Conservation (phyloP, 92 coral and sea anemone genomes). For the Scolanthus callimorphus region DNA sequence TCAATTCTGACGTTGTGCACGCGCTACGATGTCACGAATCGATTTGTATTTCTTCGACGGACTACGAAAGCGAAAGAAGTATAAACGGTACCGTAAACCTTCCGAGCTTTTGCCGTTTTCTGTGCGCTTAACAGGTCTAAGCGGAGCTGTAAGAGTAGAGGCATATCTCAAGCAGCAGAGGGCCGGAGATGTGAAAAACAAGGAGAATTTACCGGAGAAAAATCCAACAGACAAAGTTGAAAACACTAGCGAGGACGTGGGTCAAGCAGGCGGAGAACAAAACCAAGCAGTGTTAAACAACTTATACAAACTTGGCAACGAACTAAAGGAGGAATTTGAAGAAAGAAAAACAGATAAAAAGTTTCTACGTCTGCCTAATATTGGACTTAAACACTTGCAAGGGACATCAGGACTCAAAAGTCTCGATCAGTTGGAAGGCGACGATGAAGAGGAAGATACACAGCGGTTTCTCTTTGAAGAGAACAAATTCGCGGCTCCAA, state of each 20-base stretch:
- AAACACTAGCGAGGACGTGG: constrained; percentile 6
- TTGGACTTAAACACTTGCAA: constrained; percentile 42
- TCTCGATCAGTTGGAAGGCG: constrained; percentile 74
- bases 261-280: constrained; percentile 19
- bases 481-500: constrained; percentile 96
- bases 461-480: constrained; percentile 94
- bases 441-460: constrained; percentile 96
- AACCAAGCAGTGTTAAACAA: constrained; percentile 25
- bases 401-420: constrained; percentile 54
- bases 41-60: constrained; percentile 83
- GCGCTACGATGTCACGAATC: constrained; percentile 61
- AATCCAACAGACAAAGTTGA: constrained; percentile 6
- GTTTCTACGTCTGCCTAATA: constrained; percentile 48
- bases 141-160: constrained; percentile 96
- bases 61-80: constrained; percentile 35
- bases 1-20: constrained; percentile 18
- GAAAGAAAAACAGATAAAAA: constrained; percentile 39
- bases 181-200: constrained; percentile 37
- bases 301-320: constrained; percentile 35
- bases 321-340: constrained; percentile 41
- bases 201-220: constrained; percentile 14
- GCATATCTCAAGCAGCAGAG: constrained; percentile 90
- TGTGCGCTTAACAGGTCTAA: constrained; percentile 88
- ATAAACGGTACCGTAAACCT: constrained; percentile 84
- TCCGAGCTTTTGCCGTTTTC: constrained; percentile 91